A percentile compares a stretch with the other conserved stretches of the same genome.
These are phyloP conservation scores for Callithrix jacchus DNA, from an alignment of 2,113 vertebrate species.

Conservation along the genomic window DNA sequence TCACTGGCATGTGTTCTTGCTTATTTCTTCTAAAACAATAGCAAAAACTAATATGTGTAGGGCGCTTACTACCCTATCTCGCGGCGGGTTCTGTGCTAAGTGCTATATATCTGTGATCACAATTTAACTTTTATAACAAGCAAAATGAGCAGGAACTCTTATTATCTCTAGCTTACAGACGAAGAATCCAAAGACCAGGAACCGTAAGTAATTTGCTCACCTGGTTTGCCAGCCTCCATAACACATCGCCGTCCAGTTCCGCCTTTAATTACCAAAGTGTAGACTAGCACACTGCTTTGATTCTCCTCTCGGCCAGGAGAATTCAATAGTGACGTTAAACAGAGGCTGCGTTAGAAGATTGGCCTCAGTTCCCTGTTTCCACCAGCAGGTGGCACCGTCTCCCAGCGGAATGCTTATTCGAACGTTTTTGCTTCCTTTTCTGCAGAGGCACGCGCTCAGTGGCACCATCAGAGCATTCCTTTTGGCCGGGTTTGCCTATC, in stretches of 20 bases:
- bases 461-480: not conserved
- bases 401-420: not conserved
- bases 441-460: fast-evolving
- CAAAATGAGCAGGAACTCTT: not conserved
- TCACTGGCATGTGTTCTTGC: not conserved
- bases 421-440: fast-evolving
- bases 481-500: not conserved
- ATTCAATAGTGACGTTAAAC: not conserved
- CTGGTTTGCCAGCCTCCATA: not conserved
- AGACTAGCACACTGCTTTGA: not conserved
- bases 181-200: not conserved
- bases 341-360: fast-evolving
- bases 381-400: constrained; percentile 37
- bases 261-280: not conserved
- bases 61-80: not conserved
- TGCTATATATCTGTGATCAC: not conserved
- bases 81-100: not conserved
- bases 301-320: not conserved
- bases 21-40: not conserved
- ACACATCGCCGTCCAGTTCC: not conserved
- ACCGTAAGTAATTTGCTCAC: not conserved
- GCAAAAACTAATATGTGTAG: not conserved
- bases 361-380: not conserved
- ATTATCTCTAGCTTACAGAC: not conserved
- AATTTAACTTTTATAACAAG: not conserved